A percentile compares a stretch with the other conserved stretches of the same genome.
Evolutionary conservation across 2,113 vertebrate species (phyloP).

Genomic region (Embiotoca jacksoni): DNA sequence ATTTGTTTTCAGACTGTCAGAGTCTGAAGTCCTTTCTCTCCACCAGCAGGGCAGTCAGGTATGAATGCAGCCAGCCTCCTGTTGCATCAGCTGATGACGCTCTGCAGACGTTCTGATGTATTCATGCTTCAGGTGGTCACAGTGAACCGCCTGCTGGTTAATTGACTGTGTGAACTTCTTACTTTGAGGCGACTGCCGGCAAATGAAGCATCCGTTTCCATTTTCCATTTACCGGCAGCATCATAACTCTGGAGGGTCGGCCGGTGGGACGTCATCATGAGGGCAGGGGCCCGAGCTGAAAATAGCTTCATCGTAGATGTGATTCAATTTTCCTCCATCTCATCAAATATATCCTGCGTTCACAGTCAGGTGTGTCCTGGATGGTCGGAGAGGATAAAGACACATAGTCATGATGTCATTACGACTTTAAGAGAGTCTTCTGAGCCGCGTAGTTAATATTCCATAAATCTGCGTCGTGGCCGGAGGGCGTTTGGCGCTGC

Average conservation of each 20-base stretch:
- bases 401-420: not conserved
- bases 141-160: conserved; percentile 23
- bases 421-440: not conserved
- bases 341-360: conserved; percentile 16
- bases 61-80: not conserved
- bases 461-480: too few species aligned
- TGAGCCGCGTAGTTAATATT: not conserved
- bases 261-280: conserved; percentile 15
- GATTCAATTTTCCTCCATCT: conserved; percentile 5
- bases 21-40: not conserved
- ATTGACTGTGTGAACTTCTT: conserved; percentile 15
- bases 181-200: not conserved
- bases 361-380: not conserved
- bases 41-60: conserved; percentile 12
- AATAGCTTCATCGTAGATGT: conserved; percentile 17
- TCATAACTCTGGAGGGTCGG: not conserved
- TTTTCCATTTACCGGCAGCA: conserved; percentile 6
- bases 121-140: not conserved
- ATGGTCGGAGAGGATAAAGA: not conserved
- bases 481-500: too few species aligned
- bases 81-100: not conserved
- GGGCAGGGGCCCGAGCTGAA: conserved; percentile 16
- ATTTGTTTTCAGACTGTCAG: conserved; percentile 21
- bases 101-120: not conserved
- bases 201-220: conserved; percentile 11